Evolutionary conservation across 2,113 vertebrate genomes (phyloP).

Genomic region (Leptobrachium leishanense): DNA sequence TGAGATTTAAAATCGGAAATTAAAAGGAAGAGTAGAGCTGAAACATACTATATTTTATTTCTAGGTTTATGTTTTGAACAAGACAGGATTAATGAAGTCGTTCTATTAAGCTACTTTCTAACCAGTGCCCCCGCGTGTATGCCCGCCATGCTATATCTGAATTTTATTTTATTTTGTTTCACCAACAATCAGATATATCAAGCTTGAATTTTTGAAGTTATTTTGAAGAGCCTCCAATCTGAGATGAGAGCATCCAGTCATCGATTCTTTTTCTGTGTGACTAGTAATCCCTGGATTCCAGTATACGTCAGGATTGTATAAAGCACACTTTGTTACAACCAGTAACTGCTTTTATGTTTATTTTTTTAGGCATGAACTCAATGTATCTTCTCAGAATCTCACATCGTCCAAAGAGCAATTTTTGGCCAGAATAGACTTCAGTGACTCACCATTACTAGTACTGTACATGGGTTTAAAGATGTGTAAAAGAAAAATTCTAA

Average conservation of each 20-base stretch:
- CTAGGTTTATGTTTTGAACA: neutral
- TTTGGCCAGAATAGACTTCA: neutral
- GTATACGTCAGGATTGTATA: neutral
- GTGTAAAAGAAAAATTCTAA: neutral
- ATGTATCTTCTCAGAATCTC: neutral
- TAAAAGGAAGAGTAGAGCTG: neutral
- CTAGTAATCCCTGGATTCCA: neutral
- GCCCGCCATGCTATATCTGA: too few species aligned
- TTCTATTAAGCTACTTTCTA: neutral
- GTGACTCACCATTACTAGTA: constrained; percentile 29
- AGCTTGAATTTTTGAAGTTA: neutral
- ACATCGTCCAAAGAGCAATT: neutral
- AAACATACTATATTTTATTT: neutral
- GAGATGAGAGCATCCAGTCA: neutral
- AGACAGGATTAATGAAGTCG: neutral
- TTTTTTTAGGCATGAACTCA: neutral
- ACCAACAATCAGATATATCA: neutral
- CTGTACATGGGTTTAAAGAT: neutral
- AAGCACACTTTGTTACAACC: neutral
- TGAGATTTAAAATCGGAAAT: constrained; percentile 7
- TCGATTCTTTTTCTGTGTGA: neutral
- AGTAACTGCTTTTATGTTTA: constrained; percentile 27
- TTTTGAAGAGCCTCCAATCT: neutral
- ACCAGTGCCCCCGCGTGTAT: neutral
- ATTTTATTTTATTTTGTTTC: too few species aligned